phyloP scores from a whole-genome alignment of 37 sponge, comb jelly and placozoan species.

The Geodia barretti region DNA sequence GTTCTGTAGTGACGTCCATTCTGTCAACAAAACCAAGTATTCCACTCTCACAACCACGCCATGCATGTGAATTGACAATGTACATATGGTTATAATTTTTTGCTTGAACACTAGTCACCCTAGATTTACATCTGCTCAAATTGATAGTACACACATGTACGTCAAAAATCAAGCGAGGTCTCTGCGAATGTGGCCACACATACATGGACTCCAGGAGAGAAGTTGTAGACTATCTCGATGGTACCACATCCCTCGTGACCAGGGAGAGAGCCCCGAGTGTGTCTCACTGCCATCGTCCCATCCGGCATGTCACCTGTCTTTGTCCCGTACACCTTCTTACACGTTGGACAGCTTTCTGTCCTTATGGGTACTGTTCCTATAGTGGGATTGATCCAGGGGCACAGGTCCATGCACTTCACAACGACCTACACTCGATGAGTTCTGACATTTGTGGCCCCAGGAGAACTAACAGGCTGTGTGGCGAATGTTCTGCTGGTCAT shows the following conservation, averaged over 20 bases:
- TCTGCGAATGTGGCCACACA: background rate
- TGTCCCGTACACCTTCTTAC: conserved; percentile 85
- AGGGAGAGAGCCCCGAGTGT: conserved; percentile 43
- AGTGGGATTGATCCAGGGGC: no score
- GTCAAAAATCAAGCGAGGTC: no score
- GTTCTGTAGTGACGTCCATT: conserved; percentile 71
- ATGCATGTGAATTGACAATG: background rate
- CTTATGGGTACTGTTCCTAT: no score
- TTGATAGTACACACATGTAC: no score
- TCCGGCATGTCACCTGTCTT: conserved; percentile 94
- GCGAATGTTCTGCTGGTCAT: no score
- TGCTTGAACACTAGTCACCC: background rate
- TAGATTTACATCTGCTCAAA: no score
- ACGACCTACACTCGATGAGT: no score
- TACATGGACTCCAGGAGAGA: conserved; percentile 70
- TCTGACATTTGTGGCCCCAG: no score
- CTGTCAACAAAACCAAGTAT: conserved; percentile 4
- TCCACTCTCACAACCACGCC: no score
- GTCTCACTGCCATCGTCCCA: conserved; percentile 69
- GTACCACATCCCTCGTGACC: conserved; percentile 77
- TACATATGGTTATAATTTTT: background rate
- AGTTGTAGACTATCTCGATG: conserved; percentile 84
- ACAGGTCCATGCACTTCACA: no score
- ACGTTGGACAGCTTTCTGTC: conserved; percentile 97
- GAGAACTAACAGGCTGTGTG: no score